phyloP scores from a whole-genome alignment of 2,113 vertebrate genomes.

The Naja naja region DNA sequence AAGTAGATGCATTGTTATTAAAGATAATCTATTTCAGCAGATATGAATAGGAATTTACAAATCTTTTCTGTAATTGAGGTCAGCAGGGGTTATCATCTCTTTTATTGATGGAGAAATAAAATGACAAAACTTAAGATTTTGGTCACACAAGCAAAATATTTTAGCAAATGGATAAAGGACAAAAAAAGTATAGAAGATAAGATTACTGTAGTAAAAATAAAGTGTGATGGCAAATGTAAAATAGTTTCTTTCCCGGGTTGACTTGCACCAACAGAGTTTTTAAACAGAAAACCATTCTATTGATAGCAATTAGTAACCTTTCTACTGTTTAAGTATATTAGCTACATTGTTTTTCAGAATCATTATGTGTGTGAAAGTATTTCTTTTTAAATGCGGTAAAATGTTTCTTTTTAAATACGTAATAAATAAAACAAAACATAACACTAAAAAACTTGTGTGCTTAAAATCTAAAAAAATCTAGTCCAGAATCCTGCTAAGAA shows the following conservation, averaged over 20 bases:
- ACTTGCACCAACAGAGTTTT: background rate
- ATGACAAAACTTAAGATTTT: conserved; percentile 34
- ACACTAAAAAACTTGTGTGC: background rate
- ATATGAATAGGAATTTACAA: conserved; percentile 38
- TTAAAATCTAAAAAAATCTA: background rate
- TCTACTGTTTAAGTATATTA: background rate
- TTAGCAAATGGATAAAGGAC: conserved; percentile 28
- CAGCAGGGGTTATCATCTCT: conserved; percentile 42
- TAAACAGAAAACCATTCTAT: background rate
- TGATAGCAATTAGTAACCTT: background rate
- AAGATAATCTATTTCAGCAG: conserved; percentile 40
- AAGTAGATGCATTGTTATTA: conserved; percentile 62
- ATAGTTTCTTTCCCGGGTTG: background rate
- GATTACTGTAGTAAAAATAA: background rate
- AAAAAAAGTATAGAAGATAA: background rate
- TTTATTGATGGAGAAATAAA: conserved; percentile 30
- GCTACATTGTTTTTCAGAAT: background rate
- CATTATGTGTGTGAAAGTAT: background rate
- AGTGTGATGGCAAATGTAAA: background rate
- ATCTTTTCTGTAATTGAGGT: conserved; percentile 36
- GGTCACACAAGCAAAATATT: conserved; percentile 22
- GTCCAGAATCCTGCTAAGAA: too few relatives aligned
- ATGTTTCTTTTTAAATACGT: background rate
- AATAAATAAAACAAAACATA: background rate
- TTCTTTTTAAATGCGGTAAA: background rate